Base-by-base conservation (phyloP, 2,888 invertebrate genomes). In the Shargacucullia verbasci region DNA sequence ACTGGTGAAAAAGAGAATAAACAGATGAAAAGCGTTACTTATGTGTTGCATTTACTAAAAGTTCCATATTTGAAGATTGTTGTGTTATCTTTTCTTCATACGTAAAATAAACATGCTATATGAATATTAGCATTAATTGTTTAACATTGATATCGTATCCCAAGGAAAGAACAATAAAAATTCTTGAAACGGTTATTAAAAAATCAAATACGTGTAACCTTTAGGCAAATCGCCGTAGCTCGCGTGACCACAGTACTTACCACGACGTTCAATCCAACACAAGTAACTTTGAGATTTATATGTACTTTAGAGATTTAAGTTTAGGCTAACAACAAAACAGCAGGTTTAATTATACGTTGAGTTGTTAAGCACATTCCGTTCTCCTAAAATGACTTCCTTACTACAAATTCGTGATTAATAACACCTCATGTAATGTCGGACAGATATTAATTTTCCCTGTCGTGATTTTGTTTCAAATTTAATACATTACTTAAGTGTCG, bases 341-440 rank as follows among this genome's bases (percentile, higher is more conserved):
- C 34, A 41, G 27, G 14, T 59, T 59, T 63, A 73, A 73, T 73
- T 49, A 48, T 29, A 59, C 13, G 34, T 49, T 46, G n/a, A 25
- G 37, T 49, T 48, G 33, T 40, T 53, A 48, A 59, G 44, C 60
- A 55, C 33, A 60, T 60, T 70, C 39, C 46, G 49, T 63, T 47
- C 38, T 29, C 11, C 13, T 45, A 43, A 44, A 56, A 69, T 63
- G 35, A 73, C 73, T 80, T 81, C 80, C 80, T 74, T 70, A 72
- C 57, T 67, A 59, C 46, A 59, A 67, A 65, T 62, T 70, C 73
- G 76, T 80, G 78, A 73, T 64, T 25, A 55, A 54, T 50, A 52
- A 53, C 55, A 48, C 44, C 46, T 57, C 39, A 46, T 54, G 41
- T 50, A 15, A 34, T 14, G 47, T 45, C 44, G 40, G 59, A 60